Conservation (phyloP, 2,888 invertebrate genomes). For the Pherbina coryleti region DNA sequence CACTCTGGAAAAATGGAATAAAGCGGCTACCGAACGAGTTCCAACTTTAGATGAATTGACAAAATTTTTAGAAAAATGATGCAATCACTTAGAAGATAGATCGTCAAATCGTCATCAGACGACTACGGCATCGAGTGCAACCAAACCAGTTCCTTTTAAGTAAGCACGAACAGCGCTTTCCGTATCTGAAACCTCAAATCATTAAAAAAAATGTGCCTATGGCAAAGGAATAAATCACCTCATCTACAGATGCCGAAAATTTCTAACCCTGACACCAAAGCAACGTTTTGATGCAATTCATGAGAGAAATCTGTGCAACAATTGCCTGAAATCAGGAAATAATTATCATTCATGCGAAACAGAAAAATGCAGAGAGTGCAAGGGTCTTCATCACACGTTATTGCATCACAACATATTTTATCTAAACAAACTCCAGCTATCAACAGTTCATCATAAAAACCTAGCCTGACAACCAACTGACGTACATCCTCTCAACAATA, state of each 20-base stretch:
- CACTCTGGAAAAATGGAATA: conserved; percentile 34
- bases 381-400: conserved; percentile 16
- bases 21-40: conserved; percentile 27
- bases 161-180: background rate
- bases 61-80: conserved; percentile 31
- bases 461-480: background rate
- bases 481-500: too few species aligned
- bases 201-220: background rate
- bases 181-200: background rate
- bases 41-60: conserved; percentile 26
- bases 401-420: conserved; percentile 24
- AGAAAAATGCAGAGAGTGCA: conserved; percentile 30
- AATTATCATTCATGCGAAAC: conserved; percentile 19
- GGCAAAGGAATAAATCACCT: conserved; percentile 22
- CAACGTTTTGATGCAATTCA: conserved; percentile 38
- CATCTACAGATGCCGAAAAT: conserved; percentile 24
- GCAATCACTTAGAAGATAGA: conserved; percentile 34
- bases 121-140: background rate
- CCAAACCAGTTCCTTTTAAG: background rate
- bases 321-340: conserved; percentile 32
- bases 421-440: background rate
- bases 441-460: too few species aligned
- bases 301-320: conserved; percentile 34
- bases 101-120: conserved; percentile 8
- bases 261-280: conserved; percentile 11